A percentile compares a stretch with the other conserved stretches of the same genome.
phyloP scores from a whole-genome alignment of 2,113 vertebrate genomes.

The Caloenas nicobarica region DNA sequence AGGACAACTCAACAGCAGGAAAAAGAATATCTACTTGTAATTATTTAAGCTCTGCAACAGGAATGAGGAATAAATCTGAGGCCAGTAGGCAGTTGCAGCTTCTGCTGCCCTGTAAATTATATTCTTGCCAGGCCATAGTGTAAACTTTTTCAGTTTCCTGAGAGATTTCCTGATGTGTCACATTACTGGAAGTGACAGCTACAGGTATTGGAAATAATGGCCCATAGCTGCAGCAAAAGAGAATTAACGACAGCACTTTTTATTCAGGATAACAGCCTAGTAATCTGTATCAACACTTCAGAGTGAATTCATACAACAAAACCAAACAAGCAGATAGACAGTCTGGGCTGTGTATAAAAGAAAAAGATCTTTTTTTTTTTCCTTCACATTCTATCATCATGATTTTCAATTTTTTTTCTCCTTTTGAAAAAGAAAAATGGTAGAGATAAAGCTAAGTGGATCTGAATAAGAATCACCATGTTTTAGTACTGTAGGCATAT shows the following conservation, averaged over 20 bases:
- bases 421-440: not conserved
- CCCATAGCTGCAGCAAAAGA: conserved; percentile 72
- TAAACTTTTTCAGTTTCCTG: conserved; percentile 72
- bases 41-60: conserved; percentile 56
- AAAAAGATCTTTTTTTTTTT: not conserved
- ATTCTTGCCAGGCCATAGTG: conserved; percentile 74
- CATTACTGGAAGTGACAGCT: conserved; percentile 68
- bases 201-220: conserved; percentile 76
- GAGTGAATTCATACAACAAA: conserved; percentile 59
- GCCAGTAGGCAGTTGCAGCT: conserved; percentile 59
- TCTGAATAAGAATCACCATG: not conserved
- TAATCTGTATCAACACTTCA: conserved; percentile 71
- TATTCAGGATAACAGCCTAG: conserved; percentile 59
- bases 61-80: conserved; percentile 52
- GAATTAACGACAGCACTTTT: conserved; percentile 73
- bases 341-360: conserved; percentile 54
- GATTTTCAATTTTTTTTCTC: not conserved
- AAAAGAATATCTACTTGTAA: conserved; percentile 61
- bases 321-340: conserved; percentile 51
- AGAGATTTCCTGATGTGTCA: conserved; percentile 75
- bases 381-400: not conserved
- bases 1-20: conserved; percentile 29
- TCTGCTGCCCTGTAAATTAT: conserved; percentile 71
- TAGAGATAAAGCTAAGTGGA: not conserved
- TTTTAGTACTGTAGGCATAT: not conserved